Base-by-base conservation (phyloP, 2,113 vertebrate species). In the Meleagris gallopavo region DNA sequence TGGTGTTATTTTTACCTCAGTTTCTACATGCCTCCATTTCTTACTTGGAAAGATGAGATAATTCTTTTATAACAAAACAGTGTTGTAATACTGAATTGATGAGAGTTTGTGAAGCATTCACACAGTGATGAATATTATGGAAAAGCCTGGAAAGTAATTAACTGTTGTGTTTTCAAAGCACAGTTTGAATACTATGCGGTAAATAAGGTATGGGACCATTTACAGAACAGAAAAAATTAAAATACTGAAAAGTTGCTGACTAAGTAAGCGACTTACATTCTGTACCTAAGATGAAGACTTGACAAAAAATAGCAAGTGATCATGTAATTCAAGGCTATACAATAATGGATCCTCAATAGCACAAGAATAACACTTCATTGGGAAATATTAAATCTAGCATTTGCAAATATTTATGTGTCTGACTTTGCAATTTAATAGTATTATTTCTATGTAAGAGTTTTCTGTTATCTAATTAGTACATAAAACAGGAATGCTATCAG, bases 231-330 rank as follows among this genome's bases (percentile, higher is more conserved):
- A 88, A 88, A 88, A 86, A 83, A 90, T 32, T 21, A 73, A 83
- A 88, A 83, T 83, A 79, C 32, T 88, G 79, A 91, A 52, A 69
- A 90, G 67, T 67, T 91, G 36, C 54, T 86, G n/a, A 83, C 74
- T 89, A 41, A 76, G 29, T 65, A 65, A 83, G 38, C 67, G 75
- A 43, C 74, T 40, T 40, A 48, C 1, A 2, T 87, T 83, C 43
- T 87, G 29, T 52, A 41, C 30, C 10, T 66, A 54, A 89, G 62
- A 86, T 66, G 60, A 83, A 65, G 80, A 77, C 38, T 50, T 41
- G 11, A 60, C 58, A 70, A 89, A 89, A 89, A 96, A 50, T 8
- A 36, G 17, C 57, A 66, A 48, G 18, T 32, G 14, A 78, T 87
- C 41, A 12, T 69, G 43, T 65, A 85, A 94, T 88, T 83, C 87